phyloP scores from a whole-genome alignment of 64 coral and sea anemone genomes.

The Cladopsammia gracilis region DNA sequence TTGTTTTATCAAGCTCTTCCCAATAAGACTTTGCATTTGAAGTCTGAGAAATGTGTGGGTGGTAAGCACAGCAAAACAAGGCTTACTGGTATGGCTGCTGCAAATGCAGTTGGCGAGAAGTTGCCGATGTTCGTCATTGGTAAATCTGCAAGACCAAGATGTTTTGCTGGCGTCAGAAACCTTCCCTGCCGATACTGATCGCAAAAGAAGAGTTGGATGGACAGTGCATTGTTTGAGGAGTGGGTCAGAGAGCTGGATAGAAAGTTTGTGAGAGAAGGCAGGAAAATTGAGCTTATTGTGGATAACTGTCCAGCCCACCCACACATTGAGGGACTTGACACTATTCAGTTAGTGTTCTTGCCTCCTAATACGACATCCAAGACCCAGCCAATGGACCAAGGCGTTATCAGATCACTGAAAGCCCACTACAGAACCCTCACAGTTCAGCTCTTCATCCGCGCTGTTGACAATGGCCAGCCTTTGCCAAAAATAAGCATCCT shows the following conservation, averaged over 20 bases:
- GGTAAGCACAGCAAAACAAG: conserved; percentile 71
- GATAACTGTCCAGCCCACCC: conserved; percentile 70
- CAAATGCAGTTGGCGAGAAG: conserved; percentile 66
- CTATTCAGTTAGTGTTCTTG: conserved; percentile 24
- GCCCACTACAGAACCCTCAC: conserved; percentile 60
- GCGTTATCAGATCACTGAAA: conserved; percentile 38
- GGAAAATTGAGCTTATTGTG: conserved; percentile 67
- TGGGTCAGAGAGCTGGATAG: conserved; percentile 71
- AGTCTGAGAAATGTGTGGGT: conserved; percentile 71
- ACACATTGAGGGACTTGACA: conserved; percentile 38
- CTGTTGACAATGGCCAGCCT: conserved; percentile 30
- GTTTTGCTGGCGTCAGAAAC: conserved; percentile 46
- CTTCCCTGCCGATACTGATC: conserved; percentile 40
- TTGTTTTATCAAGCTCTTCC: conserved; percentile 79
- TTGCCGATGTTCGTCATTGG: conserved; percentile 71
- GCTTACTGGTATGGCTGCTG: conserved; percentile 74
- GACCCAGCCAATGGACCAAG: conserved; percentile 13
- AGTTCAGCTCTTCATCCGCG: conserved; percentile 29
- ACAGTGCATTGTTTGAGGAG: conserved; percentile 64
- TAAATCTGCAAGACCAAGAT: conserved; percentile 55
- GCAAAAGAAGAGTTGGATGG: conserved; percentile 72
- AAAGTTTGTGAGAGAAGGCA: conserved; percentile 60
- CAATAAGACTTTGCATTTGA: conserved; percentile 71
- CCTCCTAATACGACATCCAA: background rate
- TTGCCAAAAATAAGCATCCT: conserved; percentile 41